Conservation (phyloP, 2,888 invertebrate species). For the Sympetrum striolatum region DNA sequence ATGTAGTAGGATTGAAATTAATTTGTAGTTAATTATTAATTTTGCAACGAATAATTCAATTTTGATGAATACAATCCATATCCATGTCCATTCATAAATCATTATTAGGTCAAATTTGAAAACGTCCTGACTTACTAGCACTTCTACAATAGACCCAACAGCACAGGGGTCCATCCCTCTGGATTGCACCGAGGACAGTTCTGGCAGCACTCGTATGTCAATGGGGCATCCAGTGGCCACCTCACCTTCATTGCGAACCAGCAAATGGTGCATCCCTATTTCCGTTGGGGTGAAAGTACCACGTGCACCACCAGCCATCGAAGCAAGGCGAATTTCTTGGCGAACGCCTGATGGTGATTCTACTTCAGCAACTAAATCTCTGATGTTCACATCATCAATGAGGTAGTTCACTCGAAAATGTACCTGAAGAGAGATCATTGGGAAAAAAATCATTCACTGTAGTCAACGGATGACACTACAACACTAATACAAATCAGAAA, state of each 20-base stretch:
- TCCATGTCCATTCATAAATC: not conserved
- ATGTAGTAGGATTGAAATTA: no score
- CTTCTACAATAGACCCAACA: conserved; percentile 93
- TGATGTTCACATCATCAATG: conserved; percentile 72
- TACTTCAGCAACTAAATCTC: conserved; percentile 77
- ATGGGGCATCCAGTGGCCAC: conserved; percentile 67
- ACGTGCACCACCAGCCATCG: conserved; percentile 73
- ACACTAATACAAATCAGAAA: not conserved
- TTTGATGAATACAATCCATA: no score
- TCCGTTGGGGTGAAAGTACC: conserved; percentile 88
- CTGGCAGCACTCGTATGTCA: conserved; percentile 87
- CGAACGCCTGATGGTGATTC: conserved; percentile 78
- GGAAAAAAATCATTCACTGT: conserved; percentile 46
- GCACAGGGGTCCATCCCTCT: conserved; percentile 96
- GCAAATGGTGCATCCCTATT: conserved; percentile 87
- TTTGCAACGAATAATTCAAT: no score
- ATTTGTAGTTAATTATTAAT: no score
- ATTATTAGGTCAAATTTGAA: not conserved
- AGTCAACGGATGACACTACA: not conserved
- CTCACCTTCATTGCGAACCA: conserved; percentile 67
- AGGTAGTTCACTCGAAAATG: conserved; percentile 79
- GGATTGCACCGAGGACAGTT: conserved; percentile 83
- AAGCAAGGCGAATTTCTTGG: conserved; percentile 65
- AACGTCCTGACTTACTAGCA: conserved; percentile 68
- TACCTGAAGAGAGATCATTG: conserved; percentile 64